phyloP scores from a whole-genome alignment of 2,113 vertebrate species.

The Cyphomyrus plagiostoma region DNA sequence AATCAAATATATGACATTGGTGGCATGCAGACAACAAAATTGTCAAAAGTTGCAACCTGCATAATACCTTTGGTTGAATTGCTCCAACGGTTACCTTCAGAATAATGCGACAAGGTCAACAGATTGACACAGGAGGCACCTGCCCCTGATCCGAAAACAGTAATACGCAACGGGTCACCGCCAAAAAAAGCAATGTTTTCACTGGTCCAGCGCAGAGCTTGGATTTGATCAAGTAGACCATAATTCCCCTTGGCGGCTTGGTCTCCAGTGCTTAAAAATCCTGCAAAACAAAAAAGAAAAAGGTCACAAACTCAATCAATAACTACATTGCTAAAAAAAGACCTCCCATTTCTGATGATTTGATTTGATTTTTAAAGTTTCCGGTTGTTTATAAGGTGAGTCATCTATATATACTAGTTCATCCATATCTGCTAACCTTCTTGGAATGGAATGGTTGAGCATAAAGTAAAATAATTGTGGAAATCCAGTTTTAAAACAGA shows the following conservation, averaged over 20 bases:
- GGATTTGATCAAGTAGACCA: conserved; percentile 91
- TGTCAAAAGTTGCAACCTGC: conserved; percentile 80
- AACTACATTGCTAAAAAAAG: background rate
- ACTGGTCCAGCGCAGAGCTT: conserved; percentile 96
- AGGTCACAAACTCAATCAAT: background rate
- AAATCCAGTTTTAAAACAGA: conserved; percentile 31
- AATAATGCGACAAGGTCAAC: conserved; percentile 98
- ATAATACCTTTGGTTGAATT: conserved; percentile 99
- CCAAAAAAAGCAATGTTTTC: conserved; percentile 98
- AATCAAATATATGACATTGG: conserved; percentile 57
- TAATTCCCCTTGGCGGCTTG: conserved; percentile 98
- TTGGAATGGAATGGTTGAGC: conserved; percentile 20
- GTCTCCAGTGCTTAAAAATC: conserved; percentile 96
- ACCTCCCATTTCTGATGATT: background rate
- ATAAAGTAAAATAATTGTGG: conserved; percentile 38
- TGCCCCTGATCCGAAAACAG: conserved; percentile 96
- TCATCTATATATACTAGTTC: background rate
- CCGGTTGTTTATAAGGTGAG: background rate
- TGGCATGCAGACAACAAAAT: conserved; percentile 83
- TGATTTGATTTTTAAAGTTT: background rate
- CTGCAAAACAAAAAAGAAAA: conserved; percentile 56
- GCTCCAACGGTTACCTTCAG: conserved; percentile 99
- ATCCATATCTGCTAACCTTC: background rate
- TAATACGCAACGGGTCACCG: conserved; percentile 94
- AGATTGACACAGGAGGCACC: conserved; percentile 98